These are phyloP conservation scores for Pachypanchax playfairii DNA, from an alignment of 2,113 vertebrate genomes.

Conservation along the genomic window DNA sequence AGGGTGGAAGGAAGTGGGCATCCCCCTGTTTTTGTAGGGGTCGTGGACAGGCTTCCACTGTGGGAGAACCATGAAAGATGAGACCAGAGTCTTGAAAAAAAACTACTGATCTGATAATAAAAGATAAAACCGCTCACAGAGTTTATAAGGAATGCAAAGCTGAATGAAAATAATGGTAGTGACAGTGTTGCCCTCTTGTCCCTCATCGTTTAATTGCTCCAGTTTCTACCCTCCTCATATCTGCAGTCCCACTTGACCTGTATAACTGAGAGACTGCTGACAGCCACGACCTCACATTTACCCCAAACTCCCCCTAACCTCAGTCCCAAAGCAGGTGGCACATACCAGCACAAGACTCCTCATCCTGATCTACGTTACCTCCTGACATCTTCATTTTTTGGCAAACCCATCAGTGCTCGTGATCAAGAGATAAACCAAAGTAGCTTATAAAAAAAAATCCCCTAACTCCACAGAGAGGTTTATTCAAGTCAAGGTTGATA, in stretches of 20 bases:
- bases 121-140: conserved; percentile 1
- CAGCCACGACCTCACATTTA: conserved; percentile 65
- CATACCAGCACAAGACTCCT: conserved; percentile 18
- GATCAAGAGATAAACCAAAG: conserved; percentile 42
- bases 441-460: conserved; percentile 29
- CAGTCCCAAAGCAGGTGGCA: conserved; percentile 70
- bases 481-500: conserved; percentile 49
- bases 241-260: conserved; percentile 47
- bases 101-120: no score
- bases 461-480: conserved; percentile 29
- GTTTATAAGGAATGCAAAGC: conserved; percentile 20
- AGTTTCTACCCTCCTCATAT: conserved; percentile 52
- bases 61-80: conserved; percentile 51
- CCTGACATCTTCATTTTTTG: conserved; percentile 37
- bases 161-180: conserved; percentile 58
- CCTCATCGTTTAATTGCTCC: conserved; percentile 63
- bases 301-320: conserved; percentile 37
- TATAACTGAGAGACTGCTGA: conserved; percentile 69
- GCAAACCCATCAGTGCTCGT: conserved; percentile 13
- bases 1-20: conserved; percentile 70
- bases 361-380: conserved; percentile 20
- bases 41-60: conserved; percentile 39
- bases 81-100: conserved; percentile 42
- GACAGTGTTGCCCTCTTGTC: conserved; percentile 37
- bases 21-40: conserved; percentile 68